A percentile compares a stretch with the other conserved stretches of the same genome.
These are phyloP conservation scores for Gasteruption jaculator DNA, from an alignment of 2,888 invertebrate species.

Conservation along the genomic window DNA sequence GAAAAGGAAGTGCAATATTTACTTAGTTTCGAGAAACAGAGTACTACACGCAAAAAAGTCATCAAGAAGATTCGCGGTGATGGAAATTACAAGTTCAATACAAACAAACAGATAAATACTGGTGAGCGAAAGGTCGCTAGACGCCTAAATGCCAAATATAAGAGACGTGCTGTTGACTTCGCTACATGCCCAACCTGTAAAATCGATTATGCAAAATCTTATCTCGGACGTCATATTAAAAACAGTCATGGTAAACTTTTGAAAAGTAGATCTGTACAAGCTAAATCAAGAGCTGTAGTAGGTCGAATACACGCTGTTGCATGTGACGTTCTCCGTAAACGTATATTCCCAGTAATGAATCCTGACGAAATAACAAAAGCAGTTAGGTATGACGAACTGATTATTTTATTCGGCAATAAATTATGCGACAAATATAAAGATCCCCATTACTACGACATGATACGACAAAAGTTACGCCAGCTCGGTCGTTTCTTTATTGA, in stretches of 20 bases:
- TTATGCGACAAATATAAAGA: slow-evolving; percentile 19
- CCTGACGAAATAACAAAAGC: slow-evolving; percentile 11
- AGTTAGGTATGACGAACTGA: slow-evolving; percentile 18
- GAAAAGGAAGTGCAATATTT: no score
- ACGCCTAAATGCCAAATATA: slow-evolving; percentile 12
- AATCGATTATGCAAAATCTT: slow-evolving; percentile 11
- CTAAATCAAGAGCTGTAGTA: neutral
- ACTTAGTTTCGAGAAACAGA: no score
- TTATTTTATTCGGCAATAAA: slow-evolving; percentile 18
- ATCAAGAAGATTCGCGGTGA: no score
- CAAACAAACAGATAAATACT: no score
- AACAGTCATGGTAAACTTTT: slow-evolving; percentile 4
- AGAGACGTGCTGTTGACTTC: slow-evolving; percentile 13
- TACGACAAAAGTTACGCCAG: no score
- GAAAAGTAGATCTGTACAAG: slow-evolving; percentile 1
- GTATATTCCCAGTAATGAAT: slow-evolving; percentile 14
- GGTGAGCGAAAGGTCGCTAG: slow-evolving; percentile 12
- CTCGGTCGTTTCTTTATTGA: slow-evolving; percentile 16
- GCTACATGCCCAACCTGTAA: slow-evolving; percentile 15
- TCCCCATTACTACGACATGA: no score
- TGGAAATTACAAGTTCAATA: no score
- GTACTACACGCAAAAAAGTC: no score
- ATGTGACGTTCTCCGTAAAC: slow-evolving; percentile 6
- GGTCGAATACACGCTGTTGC: slow-evolving; percentile 16
- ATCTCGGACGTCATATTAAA: slow-evolving; percentile 12